These are phyloP conservation scores for Ciona savignyi DNA, from an alignment of 23 tunicate species.

Conservation along the genomic window DNA sequence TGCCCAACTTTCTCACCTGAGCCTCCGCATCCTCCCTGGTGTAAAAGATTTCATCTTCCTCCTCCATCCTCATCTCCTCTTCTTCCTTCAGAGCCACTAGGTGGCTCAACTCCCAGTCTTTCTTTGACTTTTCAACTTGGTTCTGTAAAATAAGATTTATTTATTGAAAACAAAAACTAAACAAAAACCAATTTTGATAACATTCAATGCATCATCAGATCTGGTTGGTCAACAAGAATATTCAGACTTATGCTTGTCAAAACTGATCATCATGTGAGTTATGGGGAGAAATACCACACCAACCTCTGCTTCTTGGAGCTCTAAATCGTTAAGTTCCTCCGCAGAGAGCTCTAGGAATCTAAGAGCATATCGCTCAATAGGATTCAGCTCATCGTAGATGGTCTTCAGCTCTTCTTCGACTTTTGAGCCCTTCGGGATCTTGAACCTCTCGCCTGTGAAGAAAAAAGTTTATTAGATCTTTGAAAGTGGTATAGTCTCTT, in stretches of 20 bases:
- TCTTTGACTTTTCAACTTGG: constrained; percentile 64
- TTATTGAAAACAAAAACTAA: not conserved
- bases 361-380: constrained; percentile 77
- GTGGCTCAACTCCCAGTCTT: constrained; percentile 86
- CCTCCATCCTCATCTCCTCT: constrained; percentile 77
- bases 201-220: not conserved
- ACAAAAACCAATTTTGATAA: not conserved
- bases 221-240: not conserved
- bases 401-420: constrained; percentile 61
- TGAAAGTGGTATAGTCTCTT: too few relatives aligned
- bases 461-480: not conserved
- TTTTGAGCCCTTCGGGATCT: constrained; percentile 41
- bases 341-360: constrained; percentile 50
- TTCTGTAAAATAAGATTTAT: constrained; percentile 18
- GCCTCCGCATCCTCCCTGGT: constrained; percentile 53
- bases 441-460: constrained; percentile 6
- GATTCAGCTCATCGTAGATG: constrained; percentile 60
- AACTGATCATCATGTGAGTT: not conserved
- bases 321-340: constrained; percentile 43
- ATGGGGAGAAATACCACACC: not conserved
- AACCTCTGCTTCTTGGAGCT: constrained; percentile 75
- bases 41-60: constrained; percentile 94
- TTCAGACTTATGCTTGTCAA: constrained; percentile 8
- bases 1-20: constrained; percentile 77
- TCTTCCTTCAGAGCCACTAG: constrained; percentile 82